phyloP scores from a whole-genome alignment of 2,113 vertebrate genomes.

The Geococcyx californianus region DNA sequence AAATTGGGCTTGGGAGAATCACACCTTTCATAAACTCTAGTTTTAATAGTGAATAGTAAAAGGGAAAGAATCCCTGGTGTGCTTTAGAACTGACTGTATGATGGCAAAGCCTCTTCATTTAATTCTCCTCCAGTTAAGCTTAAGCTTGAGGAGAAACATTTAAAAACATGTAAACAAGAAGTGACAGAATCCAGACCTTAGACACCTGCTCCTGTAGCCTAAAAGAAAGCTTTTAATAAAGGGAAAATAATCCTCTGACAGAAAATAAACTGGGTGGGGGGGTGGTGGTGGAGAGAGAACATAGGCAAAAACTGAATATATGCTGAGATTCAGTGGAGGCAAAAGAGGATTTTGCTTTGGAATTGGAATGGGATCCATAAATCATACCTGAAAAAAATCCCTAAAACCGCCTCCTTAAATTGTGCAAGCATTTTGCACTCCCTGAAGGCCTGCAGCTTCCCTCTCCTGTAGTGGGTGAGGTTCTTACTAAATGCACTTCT shows the following conservation, averaged over 20 bases:
- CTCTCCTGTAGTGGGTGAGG: neutral
- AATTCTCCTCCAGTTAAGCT: neutral
- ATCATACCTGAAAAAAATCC: neutral
- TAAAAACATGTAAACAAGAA: conserved; percentile 11
- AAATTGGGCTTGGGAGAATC: neutral
- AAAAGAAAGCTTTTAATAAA: conserved; percentile 2
- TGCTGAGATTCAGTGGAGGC: neutral
- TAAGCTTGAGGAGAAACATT: neutral
- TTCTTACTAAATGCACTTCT: neutral
- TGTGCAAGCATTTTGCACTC: neutral
- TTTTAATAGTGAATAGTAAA: neutral
- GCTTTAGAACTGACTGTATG: neutral
- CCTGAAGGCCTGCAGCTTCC: neutral
- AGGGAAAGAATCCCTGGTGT: neutral
- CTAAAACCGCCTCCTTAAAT: neutral
- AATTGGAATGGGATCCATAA: neutral
- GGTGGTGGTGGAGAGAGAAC: too few relatives aligned
- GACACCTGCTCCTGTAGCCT: neutral
- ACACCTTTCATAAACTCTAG: neutral
- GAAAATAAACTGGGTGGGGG: neutral
- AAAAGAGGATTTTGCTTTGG: neutral
- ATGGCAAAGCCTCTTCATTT: neutral
- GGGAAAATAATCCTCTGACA: neutral
- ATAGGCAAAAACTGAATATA: neutral
- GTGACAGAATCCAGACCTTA: conserved; percentile 2